Evolutionary conservation across 2,113 vertebrate species (phyloP).

Genomic region (Microcebus murinus): DNA sequence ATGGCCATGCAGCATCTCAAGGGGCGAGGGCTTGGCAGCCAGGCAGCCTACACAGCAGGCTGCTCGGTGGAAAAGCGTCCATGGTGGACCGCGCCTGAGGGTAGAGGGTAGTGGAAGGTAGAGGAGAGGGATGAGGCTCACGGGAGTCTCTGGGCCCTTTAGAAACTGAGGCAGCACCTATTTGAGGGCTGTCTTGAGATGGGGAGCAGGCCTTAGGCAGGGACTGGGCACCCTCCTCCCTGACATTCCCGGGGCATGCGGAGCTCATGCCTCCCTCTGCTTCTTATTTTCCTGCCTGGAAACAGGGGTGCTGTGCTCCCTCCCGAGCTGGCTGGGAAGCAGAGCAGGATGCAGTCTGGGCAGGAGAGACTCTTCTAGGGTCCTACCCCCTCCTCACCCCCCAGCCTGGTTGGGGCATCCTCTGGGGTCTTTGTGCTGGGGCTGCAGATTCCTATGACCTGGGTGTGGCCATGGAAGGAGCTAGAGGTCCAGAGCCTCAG

Average conservation of each 20-base stretch:
- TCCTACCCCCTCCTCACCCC: too few species aligned
- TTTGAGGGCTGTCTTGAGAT: not conserved
- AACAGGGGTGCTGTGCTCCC: not conserved
- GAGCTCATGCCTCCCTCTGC: not conserved
- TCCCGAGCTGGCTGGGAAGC: not conserved
- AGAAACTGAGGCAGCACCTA: not conserved
- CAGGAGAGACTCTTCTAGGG: not conserved
- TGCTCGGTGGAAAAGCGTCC: not conserved
- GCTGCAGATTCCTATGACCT: not conserved
- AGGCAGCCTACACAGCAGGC: not conserved
- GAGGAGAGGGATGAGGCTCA: not conserved
- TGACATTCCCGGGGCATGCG: not conserved
- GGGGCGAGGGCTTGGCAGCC: not conserved
- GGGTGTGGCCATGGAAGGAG: slow-evolving; percentile 27
- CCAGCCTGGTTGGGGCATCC: not conserved
- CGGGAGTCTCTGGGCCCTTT: not conserved
- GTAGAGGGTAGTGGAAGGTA: too few species aligned
- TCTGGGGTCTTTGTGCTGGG: not conserved
- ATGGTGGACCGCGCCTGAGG: accelerated
- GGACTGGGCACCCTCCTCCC: not conserved
- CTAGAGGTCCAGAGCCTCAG: not conserved
- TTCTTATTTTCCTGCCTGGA: not conserved
- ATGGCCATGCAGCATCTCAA: accelerated
- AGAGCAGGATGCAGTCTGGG: not conserved
- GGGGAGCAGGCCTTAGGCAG: not conserved